phyloP scores from a whole-genome alignment of 2,113 vertebrate species.

The Tachysurus fulvidraco region DNA sequence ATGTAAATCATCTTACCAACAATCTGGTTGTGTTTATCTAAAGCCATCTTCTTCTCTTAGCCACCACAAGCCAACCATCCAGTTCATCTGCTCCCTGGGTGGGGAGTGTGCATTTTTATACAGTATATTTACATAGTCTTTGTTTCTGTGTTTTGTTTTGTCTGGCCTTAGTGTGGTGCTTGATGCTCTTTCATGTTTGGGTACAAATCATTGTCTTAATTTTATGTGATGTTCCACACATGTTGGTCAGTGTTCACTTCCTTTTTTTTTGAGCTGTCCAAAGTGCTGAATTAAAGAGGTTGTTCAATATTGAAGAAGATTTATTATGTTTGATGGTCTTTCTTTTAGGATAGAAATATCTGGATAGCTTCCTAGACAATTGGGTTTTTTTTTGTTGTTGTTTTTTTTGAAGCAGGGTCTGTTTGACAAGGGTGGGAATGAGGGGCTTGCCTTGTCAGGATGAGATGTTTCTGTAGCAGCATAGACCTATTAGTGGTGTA shows the following conservation, averaged over 20 bases:
- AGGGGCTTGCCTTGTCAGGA: background rate
- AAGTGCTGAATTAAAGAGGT: conserved; percentile 64
- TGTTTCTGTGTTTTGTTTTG: conserved; percentile 11
- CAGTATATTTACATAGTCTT: background rate
- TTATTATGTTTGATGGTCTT: conserved; percentile 10
- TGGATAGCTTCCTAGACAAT: conserved; percentile 20
- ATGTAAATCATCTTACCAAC: conserved; percentile 53
- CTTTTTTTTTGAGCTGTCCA: conserved; percentile 66
- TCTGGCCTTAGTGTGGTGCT: background rate
- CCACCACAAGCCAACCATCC: background rate
- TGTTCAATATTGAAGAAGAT: conserved; percentile 13
- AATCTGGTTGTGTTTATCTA: conserved; percentile 46
- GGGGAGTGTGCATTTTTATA: background rate
- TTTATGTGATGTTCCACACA: conserved; percentile 37
- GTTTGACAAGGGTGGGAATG: conserved; percentile 43
- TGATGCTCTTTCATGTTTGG: conserved; percentile 10
- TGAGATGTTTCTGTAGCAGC: conserved; percentile 37
- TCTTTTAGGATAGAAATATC: conserved; percentile 5
- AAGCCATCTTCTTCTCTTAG: background rate
- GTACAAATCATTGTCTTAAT: conserved; percentile 39
- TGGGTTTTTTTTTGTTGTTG: background rate
- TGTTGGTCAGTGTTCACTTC: conserved; percentile 30
- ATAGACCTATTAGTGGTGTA: conserved; percentile 51
- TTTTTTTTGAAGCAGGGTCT: background rate
- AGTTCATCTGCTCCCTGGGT: conserved; percentile 3